Conservation (phyloP, 2,888 invertebrate genomes). For the Archaeoteleia sp. region DNA sequence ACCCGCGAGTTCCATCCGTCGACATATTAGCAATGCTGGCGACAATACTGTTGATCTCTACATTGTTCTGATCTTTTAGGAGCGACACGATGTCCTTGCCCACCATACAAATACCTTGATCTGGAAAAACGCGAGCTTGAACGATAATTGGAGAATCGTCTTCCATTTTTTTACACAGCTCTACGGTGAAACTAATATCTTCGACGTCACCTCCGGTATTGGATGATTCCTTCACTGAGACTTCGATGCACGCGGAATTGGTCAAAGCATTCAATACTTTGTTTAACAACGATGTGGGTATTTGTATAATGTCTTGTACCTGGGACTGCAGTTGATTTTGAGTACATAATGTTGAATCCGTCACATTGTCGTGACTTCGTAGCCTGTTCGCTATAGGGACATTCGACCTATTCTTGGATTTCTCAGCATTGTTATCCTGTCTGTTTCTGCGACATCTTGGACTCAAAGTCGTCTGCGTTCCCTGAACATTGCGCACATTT, state of each 20-base stretch:
- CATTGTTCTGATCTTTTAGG: constrained; percentile 66
- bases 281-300: constrained; percentile 70
- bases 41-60: constrained; percentile 68
- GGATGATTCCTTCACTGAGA: constrained; percentile 70
- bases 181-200: constrained; percentile 72
- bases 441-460: constrained; percentile 62
- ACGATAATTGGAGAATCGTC: constrained; percentile 57
- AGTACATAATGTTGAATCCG: constrained; percentile 45
- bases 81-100: constrained; percentile 68
- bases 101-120: constrained; percentile 71
- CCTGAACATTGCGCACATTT: constrained; percentile 46
- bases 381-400: constrained; percentile 66
- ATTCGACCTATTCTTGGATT: constrained; percentile 46
- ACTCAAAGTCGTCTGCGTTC: constrained; percentile 34
- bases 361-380: constrained; percentile 62
- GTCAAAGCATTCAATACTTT: constrained; percentile 70
- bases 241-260: constrained; percentile 67
- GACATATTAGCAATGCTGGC: constrained; percentile 63
- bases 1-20: constrained; percentile 55
- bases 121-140: constrained; percentile 71
- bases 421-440: constrained; percentile 55
- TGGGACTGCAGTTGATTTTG: constrained; percentile 31
- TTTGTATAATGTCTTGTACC: constrained; percentile 64
- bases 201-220: constrained; percentile 66
- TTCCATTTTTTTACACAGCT: constrained; percentile 67